Evolutionary conservation across 35 echinoderm and acorn worm genomes (phyloP), one percentile per base, ranked within the genome.

Genomic region (Holothuria glaberrima): DNA sequence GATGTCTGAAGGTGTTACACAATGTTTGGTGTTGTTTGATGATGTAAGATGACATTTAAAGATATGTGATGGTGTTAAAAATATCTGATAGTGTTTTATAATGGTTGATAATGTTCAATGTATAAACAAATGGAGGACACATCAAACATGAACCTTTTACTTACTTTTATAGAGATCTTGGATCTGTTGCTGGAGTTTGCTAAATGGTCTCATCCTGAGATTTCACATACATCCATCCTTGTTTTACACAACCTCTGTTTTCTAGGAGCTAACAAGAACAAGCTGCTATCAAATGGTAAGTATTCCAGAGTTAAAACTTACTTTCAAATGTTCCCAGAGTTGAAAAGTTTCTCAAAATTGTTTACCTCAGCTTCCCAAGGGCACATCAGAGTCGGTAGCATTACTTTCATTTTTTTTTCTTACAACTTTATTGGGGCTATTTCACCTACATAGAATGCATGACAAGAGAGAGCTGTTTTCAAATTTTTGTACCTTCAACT

Each of bases 221-320:
- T 98, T 19, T 61, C 75, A 1, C 34, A 88, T n/a, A 36, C 86
- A 54, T 93, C 96, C 27, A 50, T 92, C 54, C 56, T 98, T 41
- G 80, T 92, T 13, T 70, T 98, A 21, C 90, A 92, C 45, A 98
- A 98, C 68, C 88, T 98, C 38, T 98, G 96, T 61, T 98, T 95
- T 45, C 89, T 87, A 14, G 58, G 80, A 86, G 88, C 91, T 24
- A 94, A 94, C 88, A 94, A 94, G 70, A 77, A 91, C 17, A 98
- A 94, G 59, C 73, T 98, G 58, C 90, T 98, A 26, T 90, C 96
- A 19, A 92, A 87, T 85, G 90, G 96, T 98, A 83, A 90, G 88
- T 71, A 58, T 33, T 69, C n/a, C 66, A 13, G 66, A 33, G 0
- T 21, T 22, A 67, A 67, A 30, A 67, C 29, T 67, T 24, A 6